These are phyloP conservation scores for Idaea biselata DNA, from an alignment of 2,888 invertebrate genomes.

Conservation along the genomic window DNA sequence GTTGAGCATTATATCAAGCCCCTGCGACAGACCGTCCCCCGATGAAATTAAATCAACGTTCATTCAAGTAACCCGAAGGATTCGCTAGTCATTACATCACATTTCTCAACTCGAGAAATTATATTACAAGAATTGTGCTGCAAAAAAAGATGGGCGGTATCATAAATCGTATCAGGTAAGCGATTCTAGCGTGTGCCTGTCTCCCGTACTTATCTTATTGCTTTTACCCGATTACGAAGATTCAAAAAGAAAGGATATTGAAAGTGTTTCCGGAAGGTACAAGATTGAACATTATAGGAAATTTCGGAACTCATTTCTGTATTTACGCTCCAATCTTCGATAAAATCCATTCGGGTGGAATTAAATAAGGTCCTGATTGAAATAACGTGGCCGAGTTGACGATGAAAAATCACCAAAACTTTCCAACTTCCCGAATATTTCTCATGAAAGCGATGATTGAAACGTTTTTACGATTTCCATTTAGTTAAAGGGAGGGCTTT, in stretches of 20 bases:
- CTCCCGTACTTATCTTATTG: slow-evolving; percentile 17
- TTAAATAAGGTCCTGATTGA: slow-evolving; percentile 48
- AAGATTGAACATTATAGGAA: slow-evolving; percentile 40
- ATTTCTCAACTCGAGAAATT: slow-evolving; percentile 33
- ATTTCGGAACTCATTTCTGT: slow-evolving; percentile 33
- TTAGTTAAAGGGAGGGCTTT: slow-evolving; percentile 16
- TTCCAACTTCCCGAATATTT: slow-evolving; percentile 28
- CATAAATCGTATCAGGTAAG: slow-evolving; percentile 11
- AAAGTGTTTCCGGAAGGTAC: slow-evolving; percentile 37
- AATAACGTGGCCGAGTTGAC: slow-evolving; percentile 41
- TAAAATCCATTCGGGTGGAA: slow-evolving; percentile 38
- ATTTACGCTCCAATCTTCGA: slow-evolving; percentile 40
- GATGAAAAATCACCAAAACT: slow-evolving; percentile 38
- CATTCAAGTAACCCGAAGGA: slow-evolving; percentile 52
- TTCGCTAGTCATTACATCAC: slow-evolving; percentile 46
- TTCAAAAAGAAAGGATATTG: slow-evolving; percentile 35
- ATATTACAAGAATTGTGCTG: slow-evolving; percentile 29
- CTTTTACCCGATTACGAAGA: slow-evolving; percentile 29
- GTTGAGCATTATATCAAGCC: slow-evolving; percentile 64
- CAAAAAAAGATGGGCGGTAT: slow-evolving; percentile 14
- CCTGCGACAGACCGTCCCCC: slow-evolving; percentile 40
- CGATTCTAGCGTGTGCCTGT: slow-evolving; percentile 11
- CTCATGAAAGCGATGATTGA: slow-evolving; percentile 26
- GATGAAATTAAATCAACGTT: slow-evolving; percentile 63
- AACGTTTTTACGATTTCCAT: slow-evolving; percentile 25